A percentile compares a stretch with the other conserved stretches of the same genome.
Conservation (phyloP, 2,113 vertebrate genomes). For the Emydocephalus ijimae region DNA sequence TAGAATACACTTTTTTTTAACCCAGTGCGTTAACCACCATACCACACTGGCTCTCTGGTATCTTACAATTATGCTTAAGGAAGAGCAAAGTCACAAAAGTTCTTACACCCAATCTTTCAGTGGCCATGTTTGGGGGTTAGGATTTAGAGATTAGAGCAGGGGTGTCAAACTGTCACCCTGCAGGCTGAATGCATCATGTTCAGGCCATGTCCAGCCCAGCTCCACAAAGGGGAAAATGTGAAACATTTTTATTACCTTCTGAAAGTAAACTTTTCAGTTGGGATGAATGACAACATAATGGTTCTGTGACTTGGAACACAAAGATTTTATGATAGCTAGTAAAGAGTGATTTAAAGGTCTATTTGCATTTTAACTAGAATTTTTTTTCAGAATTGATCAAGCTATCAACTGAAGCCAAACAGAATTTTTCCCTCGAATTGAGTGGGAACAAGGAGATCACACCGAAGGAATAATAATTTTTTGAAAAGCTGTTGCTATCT, state of each 20-base stretch:
- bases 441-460: constrained; percentile 29
- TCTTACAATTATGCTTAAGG: neutral
- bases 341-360: constrained; percentile 43
- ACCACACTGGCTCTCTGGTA: neutral
- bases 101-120: neutral
- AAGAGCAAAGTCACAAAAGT: neutral
- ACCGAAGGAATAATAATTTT: constrained; percentile 32
- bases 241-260: neutral
- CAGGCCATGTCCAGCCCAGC: no score
- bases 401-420: neutral
- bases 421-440: neutral
- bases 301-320: neutral
- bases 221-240: no score
- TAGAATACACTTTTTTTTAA: neutral
- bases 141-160: neutral
- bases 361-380: constrained; percentile 12
- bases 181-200: no score
- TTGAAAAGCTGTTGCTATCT: constrained; percentile 35
- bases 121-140: neutral
- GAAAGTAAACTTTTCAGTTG: neutral
- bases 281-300: neutral
- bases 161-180: no score
- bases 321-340: constrained; percentile 35
- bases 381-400: constrained; percentile 13
- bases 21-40: neutral